phyloP scores from a whole-genome alignment of 1,140 invertebrate species.

The Zaprionus davidi region DNA sequence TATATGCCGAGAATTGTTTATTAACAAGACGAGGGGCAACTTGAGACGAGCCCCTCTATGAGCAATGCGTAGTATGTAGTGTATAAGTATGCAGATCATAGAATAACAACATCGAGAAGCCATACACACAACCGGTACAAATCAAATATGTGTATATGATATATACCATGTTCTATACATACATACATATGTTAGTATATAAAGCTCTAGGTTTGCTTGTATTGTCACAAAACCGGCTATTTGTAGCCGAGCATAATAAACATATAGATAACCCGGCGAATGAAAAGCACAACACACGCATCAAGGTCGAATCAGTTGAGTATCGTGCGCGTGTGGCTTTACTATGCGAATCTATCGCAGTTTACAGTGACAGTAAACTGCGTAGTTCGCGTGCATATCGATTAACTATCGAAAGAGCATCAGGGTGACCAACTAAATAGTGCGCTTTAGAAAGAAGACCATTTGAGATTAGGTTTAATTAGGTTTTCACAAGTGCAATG shows the following conservation, averaged over 20 bases:
- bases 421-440: background rate
- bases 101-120: constrained; percentile 5
- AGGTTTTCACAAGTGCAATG: background rate
- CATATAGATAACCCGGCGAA: constrained; percentile 50
- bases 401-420: background rate
- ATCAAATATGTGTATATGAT: background rate
- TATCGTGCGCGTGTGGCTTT: constrained; percentile 38
- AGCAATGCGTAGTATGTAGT: constrained; percentile 2
- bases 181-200: background rate
- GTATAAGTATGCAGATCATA: constrained; percentile 7
- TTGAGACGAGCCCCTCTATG: constrained; percentile 64
- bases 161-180: background rate
- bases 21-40: constrained; percentile 24
- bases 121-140: background rate
- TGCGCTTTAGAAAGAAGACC: background rate
- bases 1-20: constrained; percentile 4
- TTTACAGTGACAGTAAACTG: constrained; percentile 19
- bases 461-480: background rate
- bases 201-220: background rate
- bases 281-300: constrained; percentile 34
- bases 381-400: constrained; percentile 16
- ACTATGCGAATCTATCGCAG: constrained; percentile 20
- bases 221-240: constrained; percentile 36
- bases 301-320: constrained; percentile 79
- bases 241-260: constrained; percentile 39